phyloP scores from a whole-genome alignment of 2,113 vertebrate genomes.

The Acinonyx jubatus region DNA sequence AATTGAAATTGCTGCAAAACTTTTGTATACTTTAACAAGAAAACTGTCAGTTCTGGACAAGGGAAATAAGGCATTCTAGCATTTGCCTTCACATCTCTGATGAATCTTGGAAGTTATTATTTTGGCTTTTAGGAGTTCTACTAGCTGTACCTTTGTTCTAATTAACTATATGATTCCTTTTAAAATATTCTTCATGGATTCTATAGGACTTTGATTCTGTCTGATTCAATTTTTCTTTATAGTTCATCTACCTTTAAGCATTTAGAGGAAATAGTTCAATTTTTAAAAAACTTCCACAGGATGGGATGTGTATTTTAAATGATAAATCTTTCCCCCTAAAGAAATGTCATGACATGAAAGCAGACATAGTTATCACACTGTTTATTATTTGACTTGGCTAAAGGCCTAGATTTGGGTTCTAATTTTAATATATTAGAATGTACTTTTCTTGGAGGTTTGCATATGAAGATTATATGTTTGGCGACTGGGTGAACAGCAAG shows the following conservation, averaged over 20 bases:
- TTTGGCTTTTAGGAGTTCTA: background rate
- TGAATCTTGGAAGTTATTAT: background rate
- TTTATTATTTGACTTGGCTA: conserved; percentile 75
- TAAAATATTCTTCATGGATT: conserved; percentile 33
- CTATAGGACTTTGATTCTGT: conserved; percentile 1
- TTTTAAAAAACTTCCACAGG: conserved; percentile 61
- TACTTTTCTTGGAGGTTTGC: conserved; percentile 45
- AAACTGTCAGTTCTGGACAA: background rate
- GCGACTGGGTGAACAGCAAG: background rate
- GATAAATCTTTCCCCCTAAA: conserved; percentile 51
- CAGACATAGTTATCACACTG: conserved; percentile 71
- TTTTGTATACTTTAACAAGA: background rate
- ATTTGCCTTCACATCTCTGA: background rate
- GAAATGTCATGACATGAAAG: conserved; percentile 58
- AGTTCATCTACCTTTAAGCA: conserved; percentile 50
- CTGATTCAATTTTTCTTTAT: conserved; percentile 48
- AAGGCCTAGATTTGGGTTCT: conserved; percentile 64
- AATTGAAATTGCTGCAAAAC: background rate
- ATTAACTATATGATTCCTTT: background rate
- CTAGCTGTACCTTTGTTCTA: background rate
- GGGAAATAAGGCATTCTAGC: background rate
- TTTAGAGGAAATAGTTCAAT: conserved; percentile 59
- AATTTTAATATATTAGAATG: conserved; percentile 70
- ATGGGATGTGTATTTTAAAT: conserved; percentile 60
- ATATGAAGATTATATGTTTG: conserved; percentile 12